phyloP scores from a whole-genome alignment of 2,113 vertebrate species.

The mouse (Mus musculus) region DNA sequence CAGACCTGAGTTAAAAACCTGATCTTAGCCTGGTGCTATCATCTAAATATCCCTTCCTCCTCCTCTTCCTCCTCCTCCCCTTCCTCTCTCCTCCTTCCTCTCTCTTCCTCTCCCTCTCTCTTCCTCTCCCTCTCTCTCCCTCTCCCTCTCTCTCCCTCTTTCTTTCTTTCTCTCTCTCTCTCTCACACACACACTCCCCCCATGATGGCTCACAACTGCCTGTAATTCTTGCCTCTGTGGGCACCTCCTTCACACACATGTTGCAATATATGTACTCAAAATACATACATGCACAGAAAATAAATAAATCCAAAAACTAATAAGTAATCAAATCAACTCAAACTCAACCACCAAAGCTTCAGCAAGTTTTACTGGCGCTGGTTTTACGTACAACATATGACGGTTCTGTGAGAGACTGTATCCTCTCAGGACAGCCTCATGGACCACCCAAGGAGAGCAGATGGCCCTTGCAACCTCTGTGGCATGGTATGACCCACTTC shows the following conservation, averaged over 20 bases:
- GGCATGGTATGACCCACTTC: not conserved
- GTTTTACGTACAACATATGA: too few species aligned
- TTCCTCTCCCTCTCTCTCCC: too few species aligned
- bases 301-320: not conserved
- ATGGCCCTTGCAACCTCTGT: not conserved
- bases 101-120: too few species aligned
- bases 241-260: not conserved
- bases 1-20: not conserved
- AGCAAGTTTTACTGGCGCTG: too few species aligned
- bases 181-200: too few species aligned
- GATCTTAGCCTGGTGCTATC: not conserved
- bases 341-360: not conserved
- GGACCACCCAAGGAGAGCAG: not conserved
- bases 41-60: not conserved
- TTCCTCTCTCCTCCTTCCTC: accelerated
- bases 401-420: not conserved
- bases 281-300: not conserved
- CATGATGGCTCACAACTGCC: not conserved
- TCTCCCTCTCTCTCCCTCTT: not conserved
- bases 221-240: too few species aligned
- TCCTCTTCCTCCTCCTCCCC: accelerated
- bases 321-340: not conserved
- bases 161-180: not conserved
- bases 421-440: too few species aligned
- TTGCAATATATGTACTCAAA: not conserved